Conservation (phyloP, 2,888 invertebrate genomes). For the Glaucopsyche alexis region DNA sequence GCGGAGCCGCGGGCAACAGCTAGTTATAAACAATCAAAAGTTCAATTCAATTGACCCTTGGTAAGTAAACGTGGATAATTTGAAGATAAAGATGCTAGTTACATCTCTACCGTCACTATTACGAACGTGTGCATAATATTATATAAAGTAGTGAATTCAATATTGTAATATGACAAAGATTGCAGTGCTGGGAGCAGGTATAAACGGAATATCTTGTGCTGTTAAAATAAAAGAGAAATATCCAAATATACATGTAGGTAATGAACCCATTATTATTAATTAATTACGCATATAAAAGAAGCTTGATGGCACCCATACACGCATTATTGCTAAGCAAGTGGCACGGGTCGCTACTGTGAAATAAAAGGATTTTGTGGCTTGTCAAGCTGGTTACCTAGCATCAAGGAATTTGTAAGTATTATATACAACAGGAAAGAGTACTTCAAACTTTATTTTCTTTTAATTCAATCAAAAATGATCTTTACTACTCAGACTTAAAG, state of each 20-base stretch:
- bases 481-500: too few relatives aligned
- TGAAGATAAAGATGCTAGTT: conserved; percentile 4
- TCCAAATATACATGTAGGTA: conserved; percentile 62
- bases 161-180: conserved; percentile 57
- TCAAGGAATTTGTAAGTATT: too few relatives aligned
- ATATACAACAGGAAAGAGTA: too few relatives aligned
- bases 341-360: too few relatives aligned
- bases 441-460: too few relatives aligned
- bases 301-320: too few relatives aligned
- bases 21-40: background rate
- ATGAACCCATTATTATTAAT: conserved; percentile 10
- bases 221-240: conserved; percentile 82
- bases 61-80: background rate
- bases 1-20: too few relatives aligned
- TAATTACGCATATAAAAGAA: background rate
- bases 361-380: too few relatives aligned
- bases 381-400: too few relatives aligned
- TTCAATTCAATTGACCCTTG: background rate
- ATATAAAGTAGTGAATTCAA: background rate
- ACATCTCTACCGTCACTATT: background rate
- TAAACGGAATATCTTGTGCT: conserved; percentile 86
- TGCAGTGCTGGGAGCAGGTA: conserved; percentile 87
- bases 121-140: background rate
- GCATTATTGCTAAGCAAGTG: too few relatives aligned
- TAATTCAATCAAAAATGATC: too few relatives aligned